Base-by-base conservation (phyloP, 2,797 vertebrate species). In the Pseudomugil gertrudae region DNA sequence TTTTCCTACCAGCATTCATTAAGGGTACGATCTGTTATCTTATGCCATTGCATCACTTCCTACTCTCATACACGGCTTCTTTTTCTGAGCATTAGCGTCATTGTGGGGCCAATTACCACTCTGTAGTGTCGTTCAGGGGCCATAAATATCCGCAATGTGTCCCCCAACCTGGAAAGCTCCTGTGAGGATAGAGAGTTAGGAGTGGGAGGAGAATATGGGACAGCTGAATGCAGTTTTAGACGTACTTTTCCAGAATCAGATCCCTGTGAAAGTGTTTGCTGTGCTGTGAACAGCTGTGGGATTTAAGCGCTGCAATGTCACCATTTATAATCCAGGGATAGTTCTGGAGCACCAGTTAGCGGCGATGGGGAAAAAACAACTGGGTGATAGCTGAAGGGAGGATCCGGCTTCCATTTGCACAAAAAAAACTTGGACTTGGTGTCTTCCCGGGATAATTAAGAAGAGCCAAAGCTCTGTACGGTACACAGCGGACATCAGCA, bases 21-120 rank as follows among this genome's bases (percentile, higher is more conserved):
- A 79, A 62, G 62, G 15, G 33, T 11, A 72, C 54, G 47, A 70
- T 65, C 59, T 75, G 81, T 79, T 60, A 53, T 74, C 66, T 58
- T 65, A 55, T 66, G 73, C 72, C 54, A 10, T 69, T 63, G 80
- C 74, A 63, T 84, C 80, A 83, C 61, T 77, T 61, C 66, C 40
- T 57, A 33, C 72, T 68, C 45, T 32, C 61, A 11, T 63, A 45
- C 57, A 9, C 48, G 4, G 58, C 65, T 72, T 36, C 66, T 78
- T 57, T 76, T 38, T 48, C 63, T 11, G 57, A 74, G 65, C 66
- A 79, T 84, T 82, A 75, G 78, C 59, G 50, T 74, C 85, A 79
- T 74, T 74, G 72, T 63, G 65, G 74, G 79, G 72, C 76, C 83
- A 83, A 82, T 90, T 84, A 86, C 76, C 55, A 51, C 63, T 69